Evolutionary conservation across 2,113 vertebrate genomes (phyloP).

Genomic region (Geococcyx californianus): DNA sequence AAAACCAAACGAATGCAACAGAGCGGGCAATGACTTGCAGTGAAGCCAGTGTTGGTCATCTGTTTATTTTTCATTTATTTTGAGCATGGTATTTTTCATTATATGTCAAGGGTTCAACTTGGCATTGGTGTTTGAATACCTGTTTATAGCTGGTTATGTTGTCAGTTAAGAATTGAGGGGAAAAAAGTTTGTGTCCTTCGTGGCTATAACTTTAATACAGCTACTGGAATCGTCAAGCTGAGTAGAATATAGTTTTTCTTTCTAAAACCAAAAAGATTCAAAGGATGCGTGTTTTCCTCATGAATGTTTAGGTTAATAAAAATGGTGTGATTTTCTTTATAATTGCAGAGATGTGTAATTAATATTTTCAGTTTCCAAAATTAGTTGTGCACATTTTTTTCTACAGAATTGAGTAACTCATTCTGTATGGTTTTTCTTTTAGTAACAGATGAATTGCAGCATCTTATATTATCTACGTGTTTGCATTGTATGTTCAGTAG

Average conservation of each 20-base stretch:
- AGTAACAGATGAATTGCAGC: not conserved
- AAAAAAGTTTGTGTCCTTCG: not conserved
- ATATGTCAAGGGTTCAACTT: fast-evolving
- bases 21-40: not conserved
- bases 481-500: not conserved
- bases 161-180: not conserved
- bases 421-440: not conserved
- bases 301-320: not conserved
- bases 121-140: not conserved
- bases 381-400: not conserved
- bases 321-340: not conserved
- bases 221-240: not conserved
- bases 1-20: not conserved
- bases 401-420: not conserved
- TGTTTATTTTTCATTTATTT: not conserved
- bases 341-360: not conserved
- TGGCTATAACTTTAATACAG: not conserved
- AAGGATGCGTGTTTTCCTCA: not conserved
- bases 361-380: not conserved
- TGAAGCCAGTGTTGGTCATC: not conserved
- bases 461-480: not conserved
- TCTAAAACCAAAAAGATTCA: too few relatives aligned
- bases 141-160: not conserved
- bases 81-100: not conserved
- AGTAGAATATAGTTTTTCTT: not conserved